Percentiles rank a stretch among this genome's conserved stretches.
Evolutionary conservation across 2,797 vertebrate genomes (phyloP).

Genomic region (Cynodonichthys magdalenae): DNA sequence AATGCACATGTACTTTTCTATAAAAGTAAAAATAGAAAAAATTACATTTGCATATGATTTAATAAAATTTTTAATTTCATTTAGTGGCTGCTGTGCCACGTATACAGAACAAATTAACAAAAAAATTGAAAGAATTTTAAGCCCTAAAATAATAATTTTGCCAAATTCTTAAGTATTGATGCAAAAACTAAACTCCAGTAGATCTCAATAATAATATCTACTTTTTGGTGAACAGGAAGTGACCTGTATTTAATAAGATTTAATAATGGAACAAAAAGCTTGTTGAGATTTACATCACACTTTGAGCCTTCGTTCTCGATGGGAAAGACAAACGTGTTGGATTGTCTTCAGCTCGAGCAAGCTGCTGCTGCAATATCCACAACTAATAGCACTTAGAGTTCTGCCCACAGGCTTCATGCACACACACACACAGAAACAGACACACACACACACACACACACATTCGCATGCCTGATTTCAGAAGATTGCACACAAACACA

Average conservation of each 20-base stretch:
- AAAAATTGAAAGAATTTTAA: too few relatives aligned
- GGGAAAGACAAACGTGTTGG: slow-evolving; percentile 61
- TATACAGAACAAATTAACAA: too few relatives aligned
- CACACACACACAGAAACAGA: slow-evolving; percentile 19
- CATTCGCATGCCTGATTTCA: too few relatives aligned
- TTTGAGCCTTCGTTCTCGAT: slow-evolving; percentile 50
- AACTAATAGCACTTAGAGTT: slow-evolving; percentile 65
- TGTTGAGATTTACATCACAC: slow-evolving; percentile 56
- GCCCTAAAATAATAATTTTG: too few relatives aligned
- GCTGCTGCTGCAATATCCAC: slow-evolving; percentile 65
- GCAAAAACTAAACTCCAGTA: neutral
- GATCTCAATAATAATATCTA: neutral
- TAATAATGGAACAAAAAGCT: slow-evolving; percentile 44
- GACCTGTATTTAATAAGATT: slow-evolving; percentile 32
- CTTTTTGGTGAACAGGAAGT: slow-evolving; percentile 27
- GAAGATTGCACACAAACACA: neutral
- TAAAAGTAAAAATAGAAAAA: too few relatives aligned
- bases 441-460: slow-evolving; percentile 29
- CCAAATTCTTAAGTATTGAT: neutral
- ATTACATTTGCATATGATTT: too few relatives aligned
- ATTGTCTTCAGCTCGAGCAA: slow-evolving; percentile 48
- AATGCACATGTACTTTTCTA: too few relatives aligned
- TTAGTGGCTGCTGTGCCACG: too few relatives aligned
- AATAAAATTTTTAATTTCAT: too few relatives aligned
- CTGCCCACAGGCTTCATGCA: slow-evolving; percentile 43